These are phyloP conservation scores for Siderastrea siderea DNA, from an alignment of 92 coral and sea anemone genomes.

Conservation along the genomic window DNA sequence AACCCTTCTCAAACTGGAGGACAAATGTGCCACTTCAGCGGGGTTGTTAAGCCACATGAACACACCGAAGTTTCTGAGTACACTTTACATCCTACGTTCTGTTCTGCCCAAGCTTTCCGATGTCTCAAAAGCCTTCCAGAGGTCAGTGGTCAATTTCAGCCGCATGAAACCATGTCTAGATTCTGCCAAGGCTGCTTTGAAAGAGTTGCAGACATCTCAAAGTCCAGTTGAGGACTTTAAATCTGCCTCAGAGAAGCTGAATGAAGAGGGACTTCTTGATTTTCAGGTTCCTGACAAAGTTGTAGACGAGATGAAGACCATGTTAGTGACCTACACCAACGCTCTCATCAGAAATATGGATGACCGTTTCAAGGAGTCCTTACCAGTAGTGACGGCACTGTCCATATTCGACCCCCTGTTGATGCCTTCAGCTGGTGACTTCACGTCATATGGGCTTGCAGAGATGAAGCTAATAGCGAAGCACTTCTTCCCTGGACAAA, in stretches of 20 bases:
- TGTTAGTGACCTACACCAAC: conserved; percentile 53
- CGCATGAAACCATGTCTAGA: conserved; percentile 53
- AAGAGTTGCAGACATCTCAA: conserved; percentile 56
- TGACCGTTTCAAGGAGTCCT: conserved; percentile 54
- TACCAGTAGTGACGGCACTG: conserved; percentile 53
- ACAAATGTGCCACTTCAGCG: conserved; percentile 57
- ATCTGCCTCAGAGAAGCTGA: conserved; percentile 48
- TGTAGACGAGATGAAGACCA: conserved; percentile 52
- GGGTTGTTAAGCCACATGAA: conserved; percentile 64
- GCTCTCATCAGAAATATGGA: conserved; percentile 50
- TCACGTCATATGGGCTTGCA: conserved; percentile 44
- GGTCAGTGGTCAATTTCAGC: conserved; percentile 46
- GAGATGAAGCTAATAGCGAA: conserved; percentile 44
- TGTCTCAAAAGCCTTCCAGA: conserved; percentile 63
- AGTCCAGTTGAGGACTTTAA: conserved; percentile 54
- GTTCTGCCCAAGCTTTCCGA: conserved; percentile 63
- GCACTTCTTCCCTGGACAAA: conserved; percentile 51
- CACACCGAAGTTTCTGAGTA: conserved; percentile 59
- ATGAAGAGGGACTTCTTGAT: conserved; percentile 36
- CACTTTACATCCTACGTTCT: conserved; percentile 56
- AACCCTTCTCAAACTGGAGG: conserved; percentile 63
- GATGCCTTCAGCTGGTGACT: conserved; percentile 40
- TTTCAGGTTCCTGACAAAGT: conserved; percentile 54
- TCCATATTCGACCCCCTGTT: conserved; percentile 63
- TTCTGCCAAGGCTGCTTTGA: conserved; percentile 58